These are phyloP conservation scores for Apis dorsata DNA, from an alignment of 1,140 invertebrate species.

Conservation along the genomic window DNA sequence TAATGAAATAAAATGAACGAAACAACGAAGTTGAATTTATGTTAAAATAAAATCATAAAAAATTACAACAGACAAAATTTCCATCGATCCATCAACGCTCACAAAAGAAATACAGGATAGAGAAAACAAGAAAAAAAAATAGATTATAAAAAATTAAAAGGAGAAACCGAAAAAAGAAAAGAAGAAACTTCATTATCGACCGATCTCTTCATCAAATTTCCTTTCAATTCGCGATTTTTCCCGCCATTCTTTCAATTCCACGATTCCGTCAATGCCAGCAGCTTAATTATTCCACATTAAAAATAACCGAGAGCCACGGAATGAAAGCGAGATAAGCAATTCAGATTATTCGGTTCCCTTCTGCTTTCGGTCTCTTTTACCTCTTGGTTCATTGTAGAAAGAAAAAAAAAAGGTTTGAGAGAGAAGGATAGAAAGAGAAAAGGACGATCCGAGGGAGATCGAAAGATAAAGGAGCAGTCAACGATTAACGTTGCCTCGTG, in stretches of 20 bases:
- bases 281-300: constrained; percentile 20
- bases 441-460: background rate
- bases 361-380: constrained; percentile 16
- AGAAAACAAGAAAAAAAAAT: too few species aligned
- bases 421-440: background rate
- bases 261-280: background rate
- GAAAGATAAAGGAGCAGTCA: constrained; percentile 59
- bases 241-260: background rate
- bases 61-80: too few species aligned
- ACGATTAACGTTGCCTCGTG: constrained; percentile 65
- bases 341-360: constrained; percentile 14
- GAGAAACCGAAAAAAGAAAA: background rate
- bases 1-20: too few species aligned
- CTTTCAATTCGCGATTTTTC: background rate
- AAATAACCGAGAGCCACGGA: background rate
- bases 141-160: too few species aligned
- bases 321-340: constrained; percentile 24
- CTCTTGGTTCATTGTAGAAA: background rate
- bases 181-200: background rate
- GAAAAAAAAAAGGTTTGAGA: background rate
- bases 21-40: too few species aligned
- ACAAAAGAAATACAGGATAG: too few species aligned
- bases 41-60: too few species aligned
- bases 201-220: background rate
- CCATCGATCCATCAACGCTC: too few species aligned